Percentiles rank a stretch among this genome's conserved stretches.
These are phyloP conservation scores for Drosophila insularis DNA, from an alignment of 1,140 invertebrate genomes.

Conservation along the genomic window DNA sequence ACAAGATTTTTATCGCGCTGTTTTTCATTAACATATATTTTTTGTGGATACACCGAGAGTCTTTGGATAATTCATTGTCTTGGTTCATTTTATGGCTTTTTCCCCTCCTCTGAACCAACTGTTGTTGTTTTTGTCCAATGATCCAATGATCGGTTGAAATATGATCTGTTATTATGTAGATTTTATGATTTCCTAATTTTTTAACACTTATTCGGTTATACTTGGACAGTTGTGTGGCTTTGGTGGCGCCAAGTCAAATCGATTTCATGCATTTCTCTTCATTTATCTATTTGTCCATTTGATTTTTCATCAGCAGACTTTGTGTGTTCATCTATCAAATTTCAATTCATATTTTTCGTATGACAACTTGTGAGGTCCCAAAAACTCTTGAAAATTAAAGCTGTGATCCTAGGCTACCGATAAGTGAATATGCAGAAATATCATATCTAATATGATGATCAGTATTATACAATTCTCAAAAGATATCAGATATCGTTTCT, in stretches of 20 bases:
- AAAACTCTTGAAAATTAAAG: neutral
- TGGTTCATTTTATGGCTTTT: constrained; percentile 59
- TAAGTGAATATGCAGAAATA: neutral
- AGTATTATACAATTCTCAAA: neutral
- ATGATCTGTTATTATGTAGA: constrained; percentile 79
- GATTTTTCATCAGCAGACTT: constrained; percentile 17
- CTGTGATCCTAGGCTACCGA: constrained; percentile 2
- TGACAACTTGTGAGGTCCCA: neutral
- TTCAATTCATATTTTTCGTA: constrained; percentile 6
- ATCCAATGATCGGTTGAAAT: constrained; percentile 44
- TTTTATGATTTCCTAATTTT: constrained; percentile 77
- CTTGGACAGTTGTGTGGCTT: constrained; percentile 19
- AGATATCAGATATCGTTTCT: neutral
- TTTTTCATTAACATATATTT: constrained; percentile 73
- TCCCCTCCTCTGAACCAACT: constrained; percentile 35
- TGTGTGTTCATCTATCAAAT: constrained; percentile 6
- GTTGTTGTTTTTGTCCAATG: constrained; percentile 46
- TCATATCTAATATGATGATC: neutral
- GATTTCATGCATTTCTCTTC: neutral
- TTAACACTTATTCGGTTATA: constrained; percentile 65
- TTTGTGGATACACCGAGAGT: constrained; percentile 19
- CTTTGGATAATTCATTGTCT: constrained; percentile 28
- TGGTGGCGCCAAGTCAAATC: constrained; percentile 67
- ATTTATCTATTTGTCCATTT: constrained; percentile 21
- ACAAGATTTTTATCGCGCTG: constrained; percentile 72